These are phyloP conservation scores for Neodiprion virginianus DNA, from an alignment of 1,140 invertebrate genomes.

Conservation along the genomic window DNA sequence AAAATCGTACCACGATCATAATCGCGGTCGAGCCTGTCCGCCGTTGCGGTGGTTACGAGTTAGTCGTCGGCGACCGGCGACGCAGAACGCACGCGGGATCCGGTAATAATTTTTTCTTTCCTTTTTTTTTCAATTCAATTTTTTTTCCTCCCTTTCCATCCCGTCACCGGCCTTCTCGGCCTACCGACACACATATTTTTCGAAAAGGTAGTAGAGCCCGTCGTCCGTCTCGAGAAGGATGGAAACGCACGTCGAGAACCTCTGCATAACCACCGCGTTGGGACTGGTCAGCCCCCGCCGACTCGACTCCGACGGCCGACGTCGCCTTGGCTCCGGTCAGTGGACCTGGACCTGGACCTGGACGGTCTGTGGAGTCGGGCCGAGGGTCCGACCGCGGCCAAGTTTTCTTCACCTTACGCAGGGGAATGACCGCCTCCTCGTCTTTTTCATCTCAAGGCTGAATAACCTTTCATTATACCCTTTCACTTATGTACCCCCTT, in stretches of 20 bases:
- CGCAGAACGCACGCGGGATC: too few relatives aligned
- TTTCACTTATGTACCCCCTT: slow-evolving; percentile 14
- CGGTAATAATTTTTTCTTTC: too few relatives aligned
- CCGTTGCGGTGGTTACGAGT: too few relatives aligned
- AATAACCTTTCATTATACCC: slow-evolving; percentile 45
- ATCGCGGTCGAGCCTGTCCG: too few relatives aligned
- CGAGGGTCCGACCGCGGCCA: slow-evolving; percentile 31
- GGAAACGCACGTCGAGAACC: not conserved
- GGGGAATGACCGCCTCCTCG: slow-evolving; percentile 53
- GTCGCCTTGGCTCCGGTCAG: slow-evolving; percentile 55
- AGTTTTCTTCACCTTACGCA: slow-evolving; percentile 53
- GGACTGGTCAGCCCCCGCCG: slow-evolving; percentile 5
- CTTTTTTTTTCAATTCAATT: not conserved
- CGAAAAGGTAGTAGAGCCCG: not conserved
- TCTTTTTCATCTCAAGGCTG: slow-evolving; percentile 49
- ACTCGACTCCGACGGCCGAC: slow-evolving; percentile 33
- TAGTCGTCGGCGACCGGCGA: too few relatives aligned
- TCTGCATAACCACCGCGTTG: not conserved
- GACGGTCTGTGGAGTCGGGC: not conserved
- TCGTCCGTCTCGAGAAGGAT: not conserved
- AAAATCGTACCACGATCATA: too few relatives aligned
- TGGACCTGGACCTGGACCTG: slow-evolving; percentile 22
- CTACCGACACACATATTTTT: not conserved
- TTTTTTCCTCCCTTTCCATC: not conserved
- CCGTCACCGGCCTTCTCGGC: not conserved